Base-by-base conservation (phyloP, 2,113 vertebrate species). In the Podarcis muralis region DNA sequence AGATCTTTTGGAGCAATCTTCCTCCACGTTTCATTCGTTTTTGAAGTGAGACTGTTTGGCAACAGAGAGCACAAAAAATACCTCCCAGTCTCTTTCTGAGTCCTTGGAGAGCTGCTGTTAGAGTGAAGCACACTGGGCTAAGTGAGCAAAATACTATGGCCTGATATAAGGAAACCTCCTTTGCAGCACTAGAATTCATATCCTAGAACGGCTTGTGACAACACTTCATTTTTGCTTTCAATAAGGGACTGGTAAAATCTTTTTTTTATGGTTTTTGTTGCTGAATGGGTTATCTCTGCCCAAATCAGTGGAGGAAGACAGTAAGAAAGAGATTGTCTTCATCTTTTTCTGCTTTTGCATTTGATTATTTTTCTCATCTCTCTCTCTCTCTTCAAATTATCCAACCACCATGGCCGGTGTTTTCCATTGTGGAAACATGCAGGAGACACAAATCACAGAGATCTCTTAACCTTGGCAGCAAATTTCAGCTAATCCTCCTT, bases 361-460 rank as follows among this genome's bases (percentile, higher is more conserved):
- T 15, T 20, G 57, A 18, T 69, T 74, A 8, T 13, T 62, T 74
- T 75, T 7, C 16, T 35, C 66, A 23, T 85, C 13, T 40, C 62
- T n/a, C n/a, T 43, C 43, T 43, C 43, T 23, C 23, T 22, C 8
- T 80, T 69, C 76, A 76, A 12, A 32, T 27, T 80, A 35, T 43
- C 40, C 72, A 30, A 30, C 32, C 30, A 43, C 11, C 43, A 40
- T 75, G 5, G 15, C 4, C 9, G 76, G 32, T 68, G 3, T n/a
- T 59, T 84, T 48, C 30, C 0, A 0, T 3, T 3, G 13, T 3
- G 6, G 0, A 0, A 91, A 30, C 57, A 35, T 0, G 0, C 6
- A 2, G 0, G 1, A 23, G 20, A 69, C 48, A 6, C n/a, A 22
- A 62, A 62, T 18, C 62, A 27, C 15, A 69, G 82, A 32, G 0